Base-by-base conservation (phyloP, 2,113 vertebrate species). In the Anarhynchus alexandrinus region DNA sequence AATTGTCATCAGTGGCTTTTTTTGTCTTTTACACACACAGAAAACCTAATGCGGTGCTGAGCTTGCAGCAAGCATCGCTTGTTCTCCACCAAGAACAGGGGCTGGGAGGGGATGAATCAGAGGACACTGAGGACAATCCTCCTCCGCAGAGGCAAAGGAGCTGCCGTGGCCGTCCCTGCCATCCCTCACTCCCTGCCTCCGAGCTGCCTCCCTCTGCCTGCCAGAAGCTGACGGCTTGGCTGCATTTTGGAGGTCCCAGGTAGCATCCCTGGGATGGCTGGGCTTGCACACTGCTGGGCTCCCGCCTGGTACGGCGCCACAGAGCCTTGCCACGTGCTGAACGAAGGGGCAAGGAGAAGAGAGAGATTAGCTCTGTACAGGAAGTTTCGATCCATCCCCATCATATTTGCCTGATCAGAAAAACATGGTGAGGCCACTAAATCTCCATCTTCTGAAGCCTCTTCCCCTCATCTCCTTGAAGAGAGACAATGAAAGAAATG, bases 271-370 rank as follows among this genome's bases (percentile, higher is more conserved):
- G 11, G 32, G 34, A 69, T 59, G 49, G 23, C 32, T 70, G 36
- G 49, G 16, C 51, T 77, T 54, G 34, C 21, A 77, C 40, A 40
- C 29, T 70, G 49, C 49, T 23, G 21, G 32, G 17, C 30, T 32
- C 14, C 77, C 0, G 0, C 5, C 30, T 66, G 52, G 30, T 49
- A 54, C 1, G 2, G 11, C 7, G 40, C 1, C 0, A 81, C 20
- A 32, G 25, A 81, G 34, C 64, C 26, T 78, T 71, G 32, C 4
- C 30, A 66, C 0, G 4, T 29, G 51, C 51, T 77, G 5, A 36
- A 58, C 1, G 1, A 82, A 66, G 0, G 0, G 57, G 27, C 38
- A 59, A 47, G n/a, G 25, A 51, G 29, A 29, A 61, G 25, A 71
- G 36, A 81, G 40, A 71, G 21, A 42, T 59, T 9, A 52, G 16